Base-by-base conservation (phyloP, 2,888 invertebrate genomes). In the Apoderus coryli region DNA sequence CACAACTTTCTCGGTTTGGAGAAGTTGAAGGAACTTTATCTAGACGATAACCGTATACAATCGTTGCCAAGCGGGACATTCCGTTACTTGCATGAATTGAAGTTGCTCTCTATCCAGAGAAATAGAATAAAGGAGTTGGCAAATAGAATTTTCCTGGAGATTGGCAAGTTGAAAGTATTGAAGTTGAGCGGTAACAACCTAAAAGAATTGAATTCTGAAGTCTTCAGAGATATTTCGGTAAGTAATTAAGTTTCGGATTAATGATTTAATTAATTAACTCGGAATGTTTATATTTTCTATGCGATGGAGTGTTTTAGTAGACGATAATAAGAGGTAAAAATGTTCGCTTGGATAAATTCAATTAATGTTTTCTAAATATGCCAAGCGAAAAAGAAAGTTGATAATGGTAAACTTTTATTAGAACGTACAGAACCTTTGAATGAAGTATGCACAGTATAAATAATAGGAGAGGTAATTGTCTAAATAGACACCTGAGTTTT, bases 51-150 rank as follows among this genome's bases (percentile, higher is more conserved):
- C 56, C 63, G 71, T 46, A 82, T 85, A 42, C 67, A 72, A 44
- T 72, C 75, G 40, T 71, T 81, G 64, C 76, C 80, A 14, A 82
- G 80, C 46, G 79, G 76, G 38, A 74, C 76, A 6, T 85, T 85
- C 53, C 9, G 28, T 6, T 67, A 76, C 53, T 27, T 45, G 32
- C 39, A 40, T 22, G 72, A 76, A 39, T 58, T 85, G 44, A 67
- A 63, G 45, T 64, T 66, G 29, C 59, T 81, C 44, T 70, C 69
- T 43, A 61, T 81, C 41, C 67, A 76, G 24, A 62, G 72, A 48
- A 82, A 78, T 53, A 63, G 72, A 47, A 74, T 81, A 29, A 65
- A 65, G 11, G 67, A 69, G 45, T 61, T 82, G 33, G 74, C 73
- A 39, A 74, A 77, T 29, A 64, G 78, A 45, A 64, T 78, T 29